These are phyloP conservation scores for Muschampia plurimacula DNA, from an alignment of 2,888 invertebrate genomes.

Conservation along the genomic window DNA sequence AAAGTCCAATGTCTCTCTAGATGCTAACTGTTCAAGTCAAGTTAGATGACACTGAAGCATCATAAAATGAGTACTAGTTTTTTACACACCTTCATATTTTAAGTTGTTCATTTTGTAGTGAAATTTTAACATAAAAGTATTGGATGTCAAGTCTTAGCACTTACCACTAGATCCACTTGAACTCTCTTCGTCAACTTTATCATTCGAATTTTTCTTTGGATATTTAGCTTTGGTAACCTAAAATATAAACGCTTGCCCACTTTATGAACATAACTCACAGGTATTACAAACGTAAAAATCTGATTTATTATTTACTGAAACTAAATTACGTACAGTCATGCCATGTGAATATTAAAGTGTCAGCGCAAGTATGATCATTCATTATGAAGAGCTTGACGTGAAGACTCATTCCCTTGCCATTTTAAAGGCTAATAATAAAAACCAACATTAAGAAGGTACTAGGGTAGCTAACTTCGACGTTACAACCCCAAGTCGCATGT, in stretches of 20 bases:
- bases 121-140: not conserved
- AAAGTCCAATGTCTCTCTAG: no score
- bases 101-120: no score
- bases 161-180: conserved; percentile 58
- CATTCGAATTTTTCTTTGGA: not conserved
- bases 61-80: no score
- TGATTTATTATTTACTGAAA: conserved; percentile 2
- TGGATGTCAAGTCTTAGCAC: conserved; percentile 22
- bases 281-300: not conserved
- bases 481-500: conserved; percentile 63
- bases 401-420: conserved; percentile 28
- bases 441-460: conserved; percentile 42
- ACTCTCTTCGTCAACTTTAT: conserved; percentile 45
- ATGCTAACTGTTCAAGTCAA: no score
- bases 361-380: conserved; percentile 26
- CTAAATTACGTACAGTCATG: conserved; percentile 22
- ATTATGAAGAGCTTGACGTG: conserved; percentile 33
- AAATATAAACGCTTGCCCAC: not conserved
- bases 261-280: not conserved
- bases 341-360: conserved; percentile 29
- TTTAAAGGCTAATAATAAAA: conserved; percentile 39
- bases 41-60: no score
- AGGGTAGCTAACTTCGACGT: conserved; percentile 46
- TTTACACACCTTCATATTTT: no score
- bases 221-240: conserved; percentile 42